Percentiles rank a stretch among this genome's conserved stretches.
phyloP scores from a whole-genome alignment of 2,113 vertebrate genomes.

The Notarius lentiginosus region DNA sequence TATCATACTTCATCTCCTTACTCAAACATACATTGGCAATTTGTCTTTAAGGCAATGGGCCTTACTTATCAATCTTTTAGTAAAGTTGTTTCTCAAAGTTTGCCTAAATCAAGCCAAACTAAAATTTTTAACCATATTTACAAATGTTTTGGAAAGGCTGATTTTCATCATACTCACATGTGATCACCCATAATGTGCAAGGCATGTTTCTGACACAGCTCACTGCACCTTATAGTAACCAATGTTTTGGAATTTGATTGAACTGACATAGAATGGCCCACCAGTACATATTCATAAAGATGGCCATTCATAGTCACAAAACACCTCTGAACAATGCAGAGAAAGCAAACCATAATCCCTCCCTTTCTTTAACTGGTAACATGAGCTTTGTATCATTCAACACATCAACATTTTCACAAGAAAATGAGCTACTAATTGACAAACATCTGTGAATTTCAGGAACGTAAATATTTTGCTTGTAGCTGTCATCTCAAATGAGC shows the following conservation, averaged over 20 bases:
- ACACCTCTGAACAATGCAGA: slow-evolving; percentile 44
- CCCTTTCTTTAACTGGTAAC: slow-evolving; percentile 46
- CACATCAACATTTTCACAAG: slow-evolving; percentile 10
- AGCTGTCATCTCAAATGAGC: slow-evolving; percentile 25
- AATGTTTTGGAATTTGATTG: background rate
- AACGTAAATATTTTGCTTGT: slow-evolving; percentile 51
- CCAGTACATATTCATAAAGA: background rate
- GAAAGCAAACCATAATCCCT: slow-evolving; percentile 43
- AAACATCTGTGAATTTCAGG: slow-evolving; percentile 51
- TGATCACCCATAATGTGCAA: background rate
- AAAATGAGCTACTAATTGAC: background rate
- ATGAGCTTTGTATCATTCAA: slow-evolving; percentile 29
- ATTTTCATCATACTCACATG: background rate
- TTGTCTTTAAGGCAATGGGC: slow-evolving; percentile 1
- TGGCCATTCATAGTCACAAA: background rate
- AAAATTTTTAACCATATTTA: background rate
- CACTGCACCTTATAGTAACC: background rate
- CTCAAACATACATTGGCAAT: slow-evolving; percentile 82
- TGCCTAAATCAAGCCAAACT: background rate
- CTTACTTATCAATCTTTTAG: background rate
- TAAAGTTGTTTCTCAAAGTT: background rate
- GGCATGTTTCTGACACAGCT: background rate
- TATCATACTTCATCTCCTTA: slow-evolving; percentile 80
- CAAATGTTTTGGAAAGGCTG: background rate
- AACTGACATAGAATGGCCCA: background rate